Evolutionary conservation across 1,140 invertebrate species (phyloP).

Genomic region (Papilio aristodemus): DNA sequence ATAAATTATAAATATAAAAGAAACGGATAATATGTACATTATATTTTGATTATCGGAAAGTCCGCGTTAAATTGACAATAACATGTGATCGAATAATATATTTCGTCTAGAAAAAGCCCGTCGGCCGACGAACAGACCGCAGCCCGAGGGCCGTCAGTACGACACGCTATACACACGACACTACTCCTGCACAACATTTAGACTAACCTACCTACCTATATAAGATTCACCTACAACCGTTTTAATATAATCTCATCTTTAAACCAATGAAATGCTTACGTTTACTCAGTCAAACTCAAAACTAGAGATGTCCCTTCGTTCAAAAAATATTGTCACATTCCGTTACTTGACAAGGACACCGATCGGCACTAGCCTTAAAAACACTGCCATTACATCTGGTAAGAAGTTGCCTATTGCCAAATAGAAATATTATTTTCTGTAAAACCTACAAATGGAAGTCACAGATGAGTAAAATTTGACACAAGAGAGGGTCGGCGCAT

Average conservation of each 20-base stretch:
- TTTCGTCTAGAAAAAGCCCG: not conserved
- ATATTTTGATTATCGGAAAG: slow-evolving; percentile 45
- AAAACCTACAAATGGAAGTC: slow-evolving; percentile 35
- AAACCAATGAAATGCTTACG: slow-evolving; percentile 25
- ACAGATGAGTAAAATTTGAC: slow-evolving; percentile 35
- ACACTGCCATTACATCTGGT: slow-evolving; percentile 34
- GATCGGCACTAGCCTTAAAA: slow-evolving; percentile 48
- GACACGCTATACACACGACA: not conserved
- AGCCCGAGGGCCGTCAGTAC: not conserved
- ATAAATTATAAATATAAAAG: slow-evolving; percentile 63
- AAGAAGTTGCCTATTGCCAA: not conserved
- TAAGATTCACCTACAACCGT: slow-evolving; percentile 25
- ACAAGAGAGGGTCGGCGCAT: slow-evolving; percentile 13
- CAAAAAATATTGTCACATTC: slow-evolving; percentile 34
- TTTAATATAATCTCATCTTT: slow-evolving; percentile 27
- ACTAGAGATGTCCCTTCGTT: not conserved
- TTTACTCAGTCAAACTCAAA: slow-evolving; percentile 31
- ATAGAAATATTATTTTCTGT: slow-evolving; percentile 36
- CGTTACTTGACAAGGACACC: slow-evolving; percentile 20
- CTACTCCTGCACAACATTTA: not conserved
- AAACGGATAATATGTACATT: slow-evolving; percentile 50
- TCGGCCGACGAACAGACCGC: not conserved
- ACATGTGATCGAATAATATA: slow-evolving; percentile 6
- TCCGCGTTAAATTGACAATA: slow-evolving; percentile 34
- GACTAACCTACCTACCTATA: slow-evolving; percentile 1